Evolutionary conservation across 53 echinoderm and acorn worm species (phyloP).

Genomic region (Glandiceps talaboti): DNA sequence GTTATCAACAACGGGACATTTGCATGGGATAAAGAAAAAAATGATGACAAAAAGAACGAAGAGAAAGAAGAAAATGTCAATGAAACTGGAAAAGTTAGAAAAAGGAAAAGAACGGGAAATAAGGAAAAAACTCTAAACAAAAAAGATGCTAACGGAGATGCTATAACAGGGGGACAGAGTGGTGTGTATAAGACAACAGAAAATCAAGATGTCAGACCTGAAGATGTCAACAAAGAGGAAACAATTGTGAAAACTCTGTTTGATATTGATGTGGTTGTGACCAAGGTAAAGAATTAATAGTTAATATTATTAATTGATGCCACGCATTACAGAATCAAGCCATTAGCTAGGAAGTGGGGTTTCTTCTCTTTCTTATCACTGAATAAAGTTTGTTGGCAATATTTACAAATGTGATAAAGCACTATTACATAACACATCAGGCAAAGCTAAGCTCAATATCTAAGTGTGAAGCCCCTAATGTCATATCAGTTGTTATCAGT

Average conservation of each 20-base stretch:
- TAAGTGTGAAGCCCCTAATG: no score
- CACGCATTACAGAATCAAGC: no score
- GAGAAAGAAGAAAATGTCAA: neutral
- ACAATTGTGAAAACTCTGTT: slow-evolving; percentile 40
- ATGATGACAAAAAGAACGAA: neutral
- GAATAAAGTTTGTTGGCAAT: no score
- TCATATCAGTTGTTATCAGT: no score
- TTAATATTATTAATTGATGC: no score
- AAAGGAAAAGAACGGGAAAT: neutral
- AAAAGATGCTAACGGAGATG: neutral
- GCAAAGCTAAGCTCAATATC: no score
- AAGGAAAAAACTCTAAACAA: neutral
- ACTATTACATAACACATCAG: no score
- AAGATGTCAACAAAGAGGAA: neutral
- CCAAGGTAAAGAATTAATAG: slow-evolving; percentile 60
- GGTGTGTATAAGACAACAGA: neutral
- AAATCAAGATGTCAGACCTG: neutral
- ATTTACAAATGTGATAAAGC: no score
- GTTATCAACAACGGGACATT: slow-evolving; percentile 62
- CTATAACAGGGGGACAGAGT: neutral
- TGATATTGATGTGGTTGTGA: slow-evolving; percentile 49
- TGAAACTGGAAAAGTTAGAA: slow-evolving; percentile 5
- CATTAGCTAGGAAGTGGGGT: no score
- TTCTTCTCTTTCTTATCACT: no score
- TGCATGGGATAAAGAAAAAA: slow-evolving; percentile 72